Conservation (phyloP, 2,797 vertebrate genomes). For the Potorous gilbertii region DNA sequence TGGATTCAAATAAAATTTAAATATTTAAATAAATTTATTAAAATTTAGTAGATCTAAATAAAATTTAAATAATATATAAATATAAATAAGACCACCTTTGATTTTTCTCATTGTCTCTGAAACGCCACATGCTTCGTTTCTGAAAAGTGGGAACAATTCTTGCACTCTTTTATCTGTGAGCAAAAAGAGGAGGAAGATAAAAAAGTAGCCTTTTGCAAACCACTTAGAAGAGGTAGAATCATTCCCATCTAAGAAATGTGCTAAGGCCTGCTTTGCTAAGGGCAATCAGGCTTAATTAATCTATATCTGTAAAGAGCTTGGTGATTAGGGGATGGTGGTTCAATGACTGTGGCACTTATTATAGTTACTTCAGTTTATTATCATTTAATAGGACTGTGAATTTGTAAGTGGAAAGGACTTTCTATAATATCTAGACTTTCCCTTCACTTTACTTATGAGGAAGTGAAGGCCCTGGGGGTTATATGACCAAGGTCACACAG, state of each 20-base stretch:
- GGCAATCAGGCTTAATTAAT: conserved; percentile 47
- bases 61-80: too few species aligned
- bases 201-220: background rate
- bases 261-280: conserved; percentile 27
- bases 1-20: too few species aligned
- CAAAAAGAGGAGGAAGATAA: background rate
- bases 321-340: background rate
- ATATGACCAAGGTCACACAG: background rate
- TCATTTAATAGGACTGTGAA: background rate
- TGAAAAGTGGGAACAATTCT: too few species aligned
- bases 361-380: conserved; percentile 6
- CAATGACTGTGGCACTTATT: background rate
- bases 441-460: too few species aligned
- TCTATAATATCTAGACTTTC: too few species aligned
- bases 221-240: conserved; percentile 39
- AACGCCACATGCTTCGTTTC: too few species aligned
- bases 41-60: too few species aligned
- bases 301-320: background rate
- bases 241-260: conserved; percentile 36
- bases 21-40: too few species aligned
- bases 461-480: background rate
- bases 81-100: too few species aligned
- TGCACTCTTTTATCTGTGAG: background rate
- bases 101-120: too few species aligned
- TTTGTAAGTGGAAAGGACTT: too few species aligned